A percentile compares a stretch with the other conserved stretches of the same genome.
phyloP scores from a whole-genome alignment of 1,140 invertebrate genomes.

The Eueides isabella region DNA sequence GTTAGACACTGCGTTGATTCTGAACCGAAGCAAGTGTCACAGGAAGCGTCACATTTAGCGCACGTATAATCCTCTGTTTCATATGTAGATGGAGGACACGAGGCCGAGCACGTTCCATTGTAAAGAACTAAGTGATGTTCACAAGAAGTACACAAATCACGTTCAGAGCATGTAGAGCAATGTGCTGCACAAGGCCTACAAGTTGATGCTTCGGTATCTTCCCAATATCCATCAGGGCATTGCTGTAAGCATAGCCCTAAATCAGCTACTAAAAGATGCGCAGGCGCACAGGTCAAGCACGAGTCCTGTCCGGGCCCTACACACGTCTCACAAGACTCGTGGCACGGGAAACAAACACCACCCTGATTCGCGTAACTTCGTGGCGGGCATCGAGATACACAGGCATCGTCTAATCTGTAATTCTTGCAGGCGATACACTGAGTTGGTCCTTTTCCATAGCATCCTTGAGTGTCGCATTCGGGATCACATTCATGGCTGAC shows the following conservation, averaged over 20 bases:
- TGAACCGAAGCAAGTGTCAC: slow-evolving; percentile 91
- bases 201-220: slow-evolving; percentile 88
- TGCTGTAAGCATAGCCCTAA: slow-evolving; percentile 91
- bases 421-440: slow-evolving; percentile 91
- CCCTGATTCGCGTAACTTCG: slow-evolving; percentile 90
- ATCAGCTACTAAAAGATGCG: slow-evolving; percentile 89
- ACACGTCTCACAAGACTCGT: slow-evolving; percentile 92
- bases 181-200: slow-evolving; percentile 89
- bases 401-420: slow-evolving; percentile 90
- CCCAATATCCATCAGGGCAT: slow-evolving; percentile 93
- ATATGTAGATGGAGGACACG: slow-evolving; percentile 91
- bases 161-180: slow-evolving; percentile 91
- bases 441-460: slow-evolving; percentile 90
- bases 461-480: slow-evolving; percentile 91
- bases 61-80: slow-evolving; percentile 93
- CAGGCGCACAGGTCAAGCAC: slow-evolving; percentile 90
- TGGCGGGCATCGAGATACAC: slow-evolving; percentile 90
- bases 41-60: slow-evolving; percentile 88
- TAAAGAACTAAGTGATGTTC: slow-evolving; percentile 91
- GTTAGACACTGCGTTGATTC: slow-evolving; percentile 90
- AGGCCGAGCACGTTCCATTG: slow-evolving; percentile 90
- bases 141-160: slow-evolving; percentile 91
- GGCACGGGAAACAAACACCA: slow-evolving; percentile 90
- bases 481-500: slow-evolving; percentile 90
- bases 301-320: slow-evolving; percentile 91